Evolutionary conservation across 2,113 vertebrate genomes (phyloP), one percentile per base, ranked within the genome.

Genomic region (Plecotus auritus): DNA sequence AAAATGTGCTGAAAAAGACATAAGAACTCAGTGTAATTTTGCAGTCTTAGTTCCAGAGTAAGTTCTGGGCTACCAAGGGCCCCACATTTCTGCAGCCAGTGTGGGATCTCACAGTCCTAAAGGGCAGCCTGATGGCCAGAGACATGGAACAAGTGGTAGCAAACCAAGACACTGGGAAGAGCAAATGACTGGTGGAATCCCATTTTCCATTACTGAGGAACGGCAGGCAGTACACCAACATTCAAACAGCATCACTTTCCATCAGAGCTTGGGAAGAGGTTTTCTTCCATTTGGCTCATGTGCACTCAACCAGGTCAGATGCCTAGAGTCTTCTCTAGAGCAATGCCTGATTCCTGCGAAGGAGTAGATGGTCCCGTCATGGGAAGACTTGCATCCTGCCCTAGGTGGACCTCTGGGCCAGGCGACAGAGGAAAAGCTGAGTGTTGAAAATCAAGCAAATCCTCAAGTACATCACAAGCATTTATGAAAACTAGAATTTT

Each of bases 401-500:
- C 59, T 73, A 23, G 4, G 67, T 42, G n/a, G 42, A 78, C 66
- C 30, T 40, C 85, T 78, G 64, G 37, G 4, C 17, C 45, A 91
- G 45, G 30, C 54, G 70, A 78, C 40, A 54, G 56, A 51, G 66
- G 66, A 51, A 20, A 85, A 77, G 61, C 42, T 56, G 69, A 91
- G 26, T 74, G 61, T 73, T 86, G 69, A 59, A 59, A 47, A 16
- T 64, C 87, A 86, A 2, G 18, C 67, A 78, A 74, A 7, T 11
- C 51, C 14, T 90, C 17, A n/a, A 78, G n/a, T 66, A 22, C 0
- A 93, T 66, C 45, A 81, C 5, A 82, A 56, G 4, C 13, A 35
- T 70, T 76, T 54, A 72, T 88, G 61, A 90, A 91, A 85, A 76
- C 14, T 74, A 7, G 84, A 64, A 93, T 93, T 97, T 95, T 92